Conservation (phyloP, 1,140 invertebrate species). For the Drosophila gunungcola region DNA sequence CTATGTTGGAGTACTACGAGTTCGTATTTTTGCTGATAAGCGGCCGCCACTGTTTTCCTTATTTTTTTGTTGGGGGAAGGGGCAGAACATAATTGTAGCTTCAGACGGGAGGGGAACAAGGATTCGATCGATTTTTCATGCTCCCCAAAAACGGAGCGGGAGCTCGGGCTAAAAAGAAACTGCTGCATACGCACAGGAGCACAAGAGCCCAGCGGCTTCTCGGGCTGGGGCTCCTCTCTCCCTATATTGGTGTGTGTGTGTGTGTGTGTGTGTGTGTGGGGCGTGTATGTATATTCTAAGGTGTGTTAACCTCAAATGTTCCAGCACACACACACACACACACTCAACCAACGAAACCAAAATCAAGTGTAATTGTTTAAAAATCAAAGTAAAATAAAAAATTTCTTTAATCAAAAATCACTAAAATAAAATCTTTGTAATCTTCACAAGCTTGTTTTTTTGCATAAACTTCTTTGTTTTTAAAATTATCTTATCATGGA, state of each 20-base stretch:
- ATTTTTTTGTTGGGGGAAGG: background rate
- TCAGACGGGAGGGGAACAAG: conserved; percentile 29
- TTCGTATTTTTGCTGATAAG: conserved; percentile 74
- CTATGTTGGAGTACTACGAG: conserved; percentile 64
- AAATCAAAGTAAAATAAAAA: background rate
- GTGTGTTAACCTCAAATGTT: conserved; percentile 83
- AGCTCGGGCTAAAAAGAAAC: conserved; percentile 59
- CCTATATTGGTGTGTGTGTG: conserved; percentile 33
- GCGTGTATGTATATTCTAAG: conserved; percentile 81
- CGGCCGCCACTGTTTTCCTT: conserved; percentile 36
- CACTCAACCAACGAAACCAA: conserved; percentile 5
- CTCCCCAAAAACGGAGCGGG: conserved; percentile 50
- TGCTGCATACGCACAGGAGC: conserved; percentile 79
- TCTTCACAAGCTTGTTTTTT: background rate
- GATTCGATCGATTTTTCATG: conserved; percentile 80
- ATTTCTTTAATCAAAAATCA: too few species aligned
- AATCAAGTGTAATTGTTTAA: conserved; percentile 38
- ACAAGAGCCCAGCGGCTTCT: conserved; percentile 38
- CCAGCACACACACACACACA: conserved; percentile 52
- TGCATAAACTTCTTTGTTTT: background rate
- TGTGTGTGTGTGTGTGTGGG: conserved; percentile 30
- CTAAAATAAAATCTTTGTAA: too few species aligned
- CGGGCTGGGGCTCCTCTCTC: conserved; percentile 53
- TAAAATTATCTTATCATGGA: background rate
- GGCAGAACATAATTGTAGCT: conserved; percentile 57